Conservation (phyloP, 2,888 invertebrate genomes). For the Limnephilus lunatus region DNA sequence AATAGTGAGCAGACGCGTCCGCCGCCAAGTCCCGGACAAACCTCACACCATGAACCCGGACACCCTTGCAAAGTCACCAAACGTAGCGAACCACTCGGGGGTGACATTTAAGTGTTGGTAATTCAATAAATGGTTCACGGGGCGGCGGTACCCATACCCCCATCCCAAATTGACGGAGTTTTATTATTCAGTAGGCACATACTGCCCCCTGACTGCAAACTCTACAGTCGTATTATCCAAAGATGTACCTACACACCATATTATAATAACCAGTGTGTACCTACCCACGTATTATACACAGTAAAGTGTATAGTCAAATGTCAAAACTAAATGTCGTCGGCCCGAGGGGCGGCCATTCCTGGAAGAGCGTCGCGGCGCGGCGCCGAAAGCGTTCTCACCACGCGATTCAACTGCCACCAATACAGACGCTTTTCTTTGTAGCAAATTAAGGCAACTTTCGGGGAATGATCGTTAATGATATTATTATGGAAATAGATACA, state of each 20-base stretch:
- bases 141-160: too few relatives aligned
- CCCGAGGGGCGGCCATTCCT: constrained; percentile 25
- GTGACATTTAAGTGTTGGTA: too few relatives aligned
- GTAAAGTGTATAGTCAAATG: constrained; percentile 11
- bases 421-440: background rate
- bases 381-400: constrained; percentile 17
- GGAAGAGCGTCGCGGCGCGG: constrained; percentile 38
- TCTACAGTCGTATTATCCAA: background rate
- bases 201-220: background rate
- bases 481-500: background rate
- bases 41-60: too few relatives aligned
- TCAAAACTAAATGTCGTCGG: constrained; percentile 44
- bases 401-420: background rate
- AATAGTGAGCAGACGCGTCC: too few relatives aligned
- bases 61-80: too few relatives aligned
- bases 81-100: too few relatives aligned
- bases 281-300: background rate
- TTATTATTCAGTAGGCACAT: background rate
- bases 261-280: background rate
- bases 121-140: too few relatives aligned
- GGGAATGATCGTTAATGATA: background rate
- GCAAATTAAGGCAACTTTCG: background rate
- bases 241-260: too few relatives aligned
- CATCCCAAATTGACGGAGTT: too few relatives aligned
- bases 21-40: too few relatives aligned